Percentiles rank a stretch among this genome's conserved stretches.
These are phyloP conservation scores for Poecilia picta DNA, from an alignment of 2,797 vertebrate genomes.

Conservation along the genomic window DNA sequence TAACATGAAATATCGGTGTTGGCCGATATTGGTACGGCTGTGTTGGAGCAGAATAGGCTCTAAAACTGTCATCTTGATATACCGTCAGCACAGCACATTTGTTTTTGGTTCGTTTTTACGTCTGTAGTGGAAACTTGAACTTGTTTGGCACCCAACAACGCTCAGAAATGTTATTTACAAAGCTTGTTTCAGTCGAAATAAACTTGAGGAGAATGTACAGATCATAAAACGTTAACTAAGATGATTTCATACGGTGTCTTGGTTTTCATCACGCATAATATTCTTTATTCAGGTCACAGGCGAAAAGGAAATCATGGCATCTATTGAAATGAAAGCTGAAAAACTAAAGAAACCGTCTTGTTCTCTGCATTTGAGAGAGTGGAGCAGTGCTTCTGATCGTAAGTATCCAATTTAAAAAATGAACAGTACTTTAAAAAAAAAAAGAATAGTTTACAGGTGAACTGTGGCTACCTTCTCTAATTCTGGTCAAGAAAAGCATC, in stretches of 20 bases:
- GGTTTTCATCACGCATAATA: constrained; percentile 1
- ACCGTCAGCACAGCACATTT: not conserved
- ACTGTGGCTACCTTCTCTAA: no score
- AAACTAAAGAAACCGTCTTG: constrained; percentile 21
- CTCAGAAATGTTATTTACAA: no score
- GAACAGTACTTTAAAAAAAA: not conserved
- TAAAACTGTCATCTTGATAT: not conserved
- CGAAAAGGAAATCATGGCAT: constrained; percentile 27
- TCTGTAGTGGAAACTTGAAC: not conserved
- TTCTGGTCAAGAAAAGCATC: not conserved
- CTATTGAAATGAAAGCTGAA: constrained; percentile 62
- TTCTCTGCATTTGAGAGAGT: constrained; percentile 35
- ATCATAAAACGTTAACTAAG: not conserved
- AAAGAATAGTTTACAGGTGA: no score
- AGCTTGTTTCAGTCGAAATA: not conserved
- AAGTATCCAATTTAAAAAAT: constrained; percentile 6
- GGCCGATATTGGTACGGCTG: not conserved
- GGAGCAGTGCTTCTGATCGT: constrained; percentile 46
- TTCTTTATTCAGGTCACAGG: constrained; percentile 37
- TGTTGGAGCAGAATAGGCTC: not conserved
- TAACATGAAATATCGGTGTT: not conserved
- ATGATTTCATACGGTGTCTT: not conserved
- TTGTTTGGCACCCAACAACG: not conserved
- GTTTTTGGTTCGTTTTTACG: not conserved
- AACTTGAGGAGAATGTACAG: not conserved